These are phyloP conservation scores for Acrocephalus arundinaceus DNA, from an alignment of 2,113 vertebrate genomes.

Conservation along the genomic window DNA sequence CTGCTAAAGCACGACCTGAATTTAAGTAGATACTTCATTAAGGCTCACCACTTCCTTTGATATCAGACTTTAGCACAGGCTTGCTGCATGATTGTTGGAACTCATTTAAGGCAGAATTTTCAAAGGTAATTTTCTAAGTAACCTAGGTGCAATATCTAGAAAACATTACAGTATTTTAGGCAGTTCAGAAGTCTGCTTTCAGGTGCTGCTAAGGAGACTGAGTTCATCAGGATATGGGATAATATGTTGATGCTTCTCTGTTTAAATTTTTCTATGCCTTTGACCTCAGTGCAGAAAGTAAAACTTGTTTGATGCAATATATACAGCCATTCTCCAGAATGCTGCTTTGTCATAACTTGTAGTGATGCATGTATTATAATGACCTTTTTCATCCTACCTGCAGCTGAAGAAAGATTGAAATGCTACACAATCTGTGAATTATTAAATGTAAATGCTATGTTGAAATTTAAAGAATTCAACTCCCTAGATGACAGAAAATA, in stretches of 20 bases:
- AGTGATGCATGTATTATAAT: neutral
- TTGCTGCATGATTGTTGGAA: neutral
- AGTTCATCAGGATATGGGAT: neutral
- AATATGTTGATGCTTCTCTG: neutral
- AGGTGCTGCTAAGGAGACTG: neutral
- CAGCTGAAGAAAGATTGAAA: neutral
- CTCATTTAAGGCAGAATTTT: slow-evolving; percentile 9
- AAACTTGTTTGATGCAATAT: neutral
- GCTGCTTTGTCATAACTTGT: neutral
- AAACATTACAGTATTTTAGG: neutral
- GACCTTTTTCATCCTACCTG: neutral
- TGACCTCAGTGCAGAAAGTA: neutral
- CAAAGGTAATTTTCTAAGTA: neutral
- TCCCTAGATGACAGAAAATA: neutral
- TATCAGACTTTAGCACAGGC: neutral
- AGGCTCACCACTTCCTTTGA: slow-evolving; percentile 3
- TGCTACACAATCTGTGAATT: neutral
- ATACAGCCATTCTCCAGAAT: neutral
- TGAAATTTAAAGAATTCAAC: neutral
- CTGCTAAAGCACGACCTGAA: slow-evolving; percentile 11
- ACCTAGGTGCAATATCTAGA: neutral
- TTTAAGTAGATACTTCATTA: slow-evolving; percentile 43
- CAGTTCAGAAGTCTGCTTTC: neutral
- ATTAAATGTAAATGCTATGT: neutral
- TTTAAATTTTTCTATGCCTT: neutral